These are phyloP conservation scores for Nymphicus hollandicus DNA, from an alignment of 2,113 vertebrate species.

Conservation along the genomic window DNA sequence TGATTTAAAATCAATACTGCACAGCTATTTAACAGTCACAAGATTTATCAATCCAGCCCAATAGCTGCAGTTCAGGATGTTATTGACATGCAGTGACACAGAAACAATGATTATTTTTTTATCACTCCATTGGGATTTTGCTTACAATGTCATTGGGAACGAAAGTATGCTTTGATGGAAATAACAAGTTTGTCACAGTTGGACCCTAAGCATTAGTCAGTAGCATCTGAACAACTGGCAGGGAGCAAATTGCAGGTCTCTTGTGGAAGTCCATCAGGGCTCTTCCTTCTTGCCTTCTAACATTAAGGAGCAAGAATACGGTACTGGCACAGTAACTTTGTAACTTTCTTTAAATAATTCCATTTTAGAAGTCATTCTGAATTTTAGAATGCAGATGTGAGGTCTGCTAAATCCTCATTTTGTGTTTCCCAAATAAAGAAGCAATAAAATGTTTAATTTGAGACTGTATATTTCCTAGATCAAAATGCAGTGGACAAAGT, in stretches of 20 bases:
- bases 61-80: not conserved
- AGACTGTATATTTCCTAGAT: not conserved
- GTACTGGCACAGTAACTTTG: not conserved
- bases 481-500: not conserved
- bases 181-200: not conserved
- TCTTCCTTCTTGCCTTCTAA: not conserved
- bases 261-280: not conserved
- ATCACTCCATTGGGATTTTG: not conserved
- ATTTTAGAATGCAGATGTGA: not conserved
- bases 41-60: not conserved
- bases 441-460: not conserved
- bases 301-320: not conserved
- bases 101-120: not conserved
- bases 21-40: not conserved
- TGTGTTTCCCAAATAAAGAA: not conserved
- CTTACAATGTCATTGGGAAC: not conserved
- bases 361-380: not conserved
- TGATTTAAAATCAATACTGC: not conserved
- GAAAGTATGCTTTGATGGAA: not conserved
- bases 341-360: not conserved
- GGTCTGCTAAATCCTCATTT: not conserved
- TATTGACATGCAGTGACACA: not conserved
- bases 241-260: not conserved
- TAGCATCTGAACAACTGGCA: not conserved
- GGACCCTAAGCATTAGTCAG: not conserved